Conservation (phyloP, 2,888 invertebrate genomes). For the Tinea trinotella region DNA sequence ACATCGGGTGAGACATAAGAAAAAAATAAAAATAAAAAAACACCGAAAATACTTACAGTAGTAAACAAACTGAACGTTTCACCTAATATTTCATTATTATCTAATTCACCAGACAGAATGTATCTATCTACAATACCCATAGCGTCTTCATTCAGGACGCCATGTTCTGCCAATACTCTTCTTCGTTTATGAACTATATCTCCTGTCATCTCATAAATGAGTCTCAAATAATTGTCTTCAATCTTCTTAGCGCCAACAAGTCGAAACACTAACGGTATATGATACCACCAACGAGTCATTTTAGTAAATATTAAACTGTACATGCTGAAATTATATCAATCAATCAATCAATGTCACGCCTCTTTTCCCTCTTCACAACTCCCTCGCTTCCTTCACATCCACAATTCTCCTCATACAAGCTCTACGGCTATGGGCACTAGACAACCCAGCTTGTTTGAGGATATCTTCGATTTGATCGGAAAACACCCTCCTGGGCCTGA, state of each 20-base stretch:
- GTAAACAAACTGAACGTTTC: conserved; percentile 47
- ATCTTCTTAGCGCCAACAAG: conserved; percentile 31
- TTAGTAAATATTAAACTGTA: conserved; percentile 41
- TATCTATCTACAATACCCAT: conserved; percentile 45
- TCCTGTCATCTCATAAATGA: conserved; percentile 32
- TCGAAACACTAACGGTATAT: conserved; percentile 44
- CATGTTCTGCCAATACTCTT: conserved; percentile 26
- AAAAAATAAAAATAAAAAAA: too few relatives aligned
- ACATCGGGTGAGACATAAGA: too few relatives aligned
- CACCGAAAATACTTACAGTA: conserved; percentile 38
- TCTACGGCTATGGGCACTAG: too few relatives aligned
- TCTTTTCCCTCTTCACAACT: too few relatives aligned
- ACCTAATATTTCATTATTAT: conserved; percentile 37
- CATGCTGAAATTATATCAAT: conserved; percentile 30
- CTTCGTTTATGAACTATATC: conserved; percentile 39
- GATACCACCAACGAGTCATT: conserved; percentile 54
- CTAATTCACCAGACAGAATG: conserved; percentile 38
- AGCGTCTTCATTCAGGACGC: conserved; percentile 6
- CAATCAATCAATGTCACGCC: not conserved
- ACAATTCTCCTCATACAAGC: too few relatives aligned
- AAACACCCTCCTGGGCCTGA: too few relatives aligned
- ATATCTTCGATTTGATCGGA: too few relatives aligned
- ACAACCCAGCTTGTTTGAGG: too few relatives aligned
- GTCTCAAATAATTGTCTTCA: conserved; percentile 29
- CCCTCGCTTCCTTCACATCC: too few relatives aligned